phyloP scores from a whole-genome alignment of 2,113 vertebrate genomes.

The Dinomys branickii region DNA sequence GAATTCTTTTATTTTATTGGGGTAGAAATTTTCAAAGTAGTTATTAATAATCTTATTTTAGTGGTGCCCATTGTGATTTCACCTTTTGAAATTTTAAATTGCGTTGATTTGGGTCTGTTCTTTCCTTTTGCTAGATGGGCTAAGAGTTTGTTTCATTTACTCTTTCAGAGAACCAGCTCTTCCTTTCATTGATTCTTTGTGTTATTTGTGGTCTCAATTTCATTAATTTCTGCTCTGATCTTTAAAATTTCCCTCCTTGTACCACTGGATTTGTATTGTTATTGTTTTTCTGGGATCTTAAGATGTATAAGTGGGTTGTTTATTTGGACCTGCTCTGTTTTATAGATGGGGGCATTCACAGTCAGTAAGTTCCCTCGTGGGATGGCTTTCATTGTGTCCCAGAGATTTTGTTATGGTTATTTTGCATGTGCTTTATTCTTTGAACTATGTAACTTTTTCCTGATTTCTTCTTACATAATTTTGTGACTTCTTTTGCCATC shows the following conservation, averaged over 20 bases:
- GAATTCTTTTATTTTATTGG: neutral
- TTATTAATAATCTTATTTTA: neutral
- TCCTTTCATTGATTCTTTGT: neutral
- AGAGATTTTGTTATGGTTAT: neutral
- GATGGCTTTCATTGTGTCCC: neutral
- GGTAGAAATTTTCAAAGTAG: neutral
- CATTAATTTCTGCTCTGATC: neutral
- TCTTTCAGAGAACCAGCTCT: neutral
- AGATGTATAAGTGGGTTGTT: neutral
- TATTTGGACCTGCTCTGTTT: neutral
- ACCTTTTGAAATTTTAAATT: neutral
- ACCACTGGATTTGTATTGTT: neutral
- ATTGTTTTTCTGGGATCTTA: neutral
- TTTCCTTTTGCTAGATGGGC: neutral
- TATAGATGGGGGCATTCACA: neutral
- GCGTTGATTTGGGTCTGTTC: neutral
- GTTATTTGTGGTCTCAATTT: neutral
- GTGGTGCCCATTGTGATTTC: neutral
- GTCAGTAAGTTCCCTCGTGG: neutral
- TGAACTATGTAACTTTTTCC: neutral
- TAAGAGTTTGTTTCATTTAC: neutral
- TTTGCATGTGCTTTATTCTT: neutral
- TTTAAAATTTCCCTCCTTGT: neutral
- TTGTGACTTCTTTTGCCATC: neutral
- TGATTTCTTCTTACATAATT: neutral